Percentiles rank a stretch among this genome's conserved stretches.
These are phyloP conservation scores for Myotis lucifugus DNA, from an alignment of 2,113 vertebrate genomes.

Conservation along the genomic window DNA sequence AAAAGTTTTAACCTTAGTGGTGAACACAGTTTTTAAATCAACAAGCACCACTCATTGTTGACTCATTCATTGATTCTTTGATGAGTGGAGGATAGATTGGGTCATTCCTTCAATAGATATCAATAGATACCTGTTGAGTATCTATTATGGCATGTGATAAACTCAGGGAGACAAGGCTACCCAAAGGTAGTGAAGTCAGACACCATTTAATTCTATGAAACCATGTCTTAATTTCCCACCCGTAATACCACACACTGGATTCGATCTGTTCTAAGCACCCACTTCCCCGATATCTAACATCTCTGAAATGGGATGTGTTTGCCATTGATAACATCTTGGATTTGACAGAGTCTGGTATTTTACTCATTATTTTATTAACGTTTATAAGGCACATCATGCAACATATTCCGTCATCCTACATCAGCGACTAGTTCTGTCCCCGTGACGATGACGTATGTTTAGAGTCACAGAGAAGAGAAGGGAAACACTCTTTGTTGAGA, in stretches of 20 bases:
- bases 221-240: not conserved
- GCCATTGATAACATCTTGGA: not conserved
- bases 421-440: not conserved
- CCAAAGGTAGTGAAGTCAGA: not conserved
- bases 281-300: not conserved
- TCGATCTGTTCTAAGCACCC: not conserved
- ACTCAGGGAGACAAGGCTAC: not conserved
- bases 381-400: not conserved
- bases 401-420: no score
- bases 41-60: not conserved
- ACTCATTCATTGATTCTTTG: not conserved
- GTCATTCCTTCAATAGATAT: not conserved
- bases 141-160: fast-evolving
- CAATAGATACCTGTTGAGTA: not conserved
- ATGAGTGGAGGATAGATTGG: not conserved
- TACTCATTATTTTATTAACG: not conserved
- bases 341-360: not conserved
- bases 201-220: not conserved
- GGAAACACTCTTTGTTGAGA: not conserved
- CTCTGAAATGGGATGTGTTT: not conserved
- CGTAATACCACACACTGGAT: not conserved
- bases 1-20: not conserved
- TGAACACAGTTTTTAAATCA: not conserved
- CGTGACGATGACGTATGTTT: not conserved
- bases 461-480: not conserved